These are phyloP conservation scores for Pterostichus niger DNA, from an alignment of 2,888 invertebrate species.

Conservation along the genomic window DNA sequence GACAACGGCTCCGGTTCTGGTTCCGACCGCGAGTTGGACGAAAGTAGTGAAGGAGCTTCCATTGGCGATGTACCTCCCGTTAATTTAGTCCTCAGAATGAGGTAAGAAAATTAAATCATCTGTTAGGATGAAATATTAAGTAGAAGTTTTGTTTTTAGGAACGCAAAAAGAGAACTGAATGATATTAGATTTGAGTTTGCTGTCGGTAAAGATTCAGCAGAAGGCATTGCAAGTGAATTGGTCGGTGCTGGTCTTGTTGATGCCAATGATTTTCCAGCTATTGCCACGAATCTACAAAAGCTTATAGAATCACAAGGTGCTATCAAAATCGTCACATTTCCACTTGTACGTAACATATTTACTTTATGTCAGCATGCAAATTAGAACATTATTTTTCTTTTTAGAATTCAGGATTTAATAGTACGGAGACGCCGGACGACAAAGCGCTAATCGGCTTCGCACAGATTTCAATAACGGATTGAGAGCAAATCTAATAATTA, in stretches of 20 bases:
- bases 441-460: constrained; percentile 97
- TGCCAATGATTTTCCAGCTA: constrained; percentile 93
- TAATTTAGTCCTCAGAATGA: constrained; percentile 93
- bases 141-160: constrained; percentile 79
- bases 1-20: constrained; percentile 75
- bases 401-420: constrained; percentile 83
- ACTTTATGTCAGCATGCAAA: constrained; percentile 19
- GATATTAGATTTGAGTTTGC: constrained; percentile 99
- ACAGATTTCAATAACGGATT: constrained; percentile 96
- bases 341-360: constrained; percentile 81
- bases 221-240: constrained; percentile 95
- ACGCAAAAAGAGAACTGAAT: constrained; percentile 93
- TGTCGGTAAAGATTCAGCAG: constrained; percentile 91
- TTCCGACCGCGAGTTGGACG: constrained; percentile 76
- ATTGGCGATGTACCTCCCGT: constrained; percentile 79
- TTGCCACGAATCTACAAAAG: constrained; percentile 94
- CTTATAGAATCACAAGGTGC: constrained; percentile 87
- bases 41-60: constrained; percentile 72
- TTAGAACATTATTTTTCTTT: constrained; percentile 70
- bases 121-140: background rate
- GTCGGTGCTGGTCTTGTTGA: constrained; percentile 97
- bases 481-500: constrained; percentile 62
- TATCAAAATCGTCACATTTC: constrained; percentile 91
- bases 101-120: constrained; percentile 77
- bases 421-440: constrained; percentile 94